A percentile compares a stretch with the other conserved stretches of the same genome.
phyloP scores from a whole-genome alignment of 2,113 vertebrate genomes.

The Dolichallabes microphthalmus region DNA sequence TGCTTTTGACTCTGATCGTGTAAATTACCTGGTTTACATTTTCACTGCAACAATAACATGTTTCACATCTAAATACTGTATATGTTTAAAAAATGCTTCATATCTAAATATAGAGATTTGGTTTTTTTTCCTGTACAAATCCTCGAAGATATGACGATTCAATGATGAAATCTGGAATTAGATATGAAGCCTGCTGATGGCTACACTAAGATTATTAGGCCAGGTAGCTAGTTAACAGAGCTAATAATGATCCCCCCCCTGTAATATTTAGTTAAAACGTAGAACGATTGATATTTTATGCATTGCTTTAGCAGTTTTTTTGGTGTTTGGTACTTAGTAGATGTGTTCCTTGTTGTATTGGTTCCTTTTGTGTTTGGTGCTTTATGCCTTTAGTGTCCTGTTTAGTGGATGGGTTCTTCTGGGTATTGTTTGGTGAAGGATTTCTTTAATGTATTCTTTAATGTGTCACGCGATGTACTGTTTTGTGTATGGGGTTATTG shows the following conservation, averaged over 20 bases:
- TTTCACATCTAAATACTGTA: too few species aligned
- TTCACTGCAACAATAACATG: not conserved
- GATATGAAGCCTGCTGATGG: not conserved
- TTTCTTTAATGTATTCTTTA: not conserved
- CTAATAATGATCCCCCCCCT: not conserved
- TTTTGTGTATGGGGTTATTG: not conserved
- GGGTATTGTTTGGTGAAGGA: not conserved
- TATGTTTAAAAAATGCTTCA: not conserved
- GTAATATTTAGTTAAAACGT: too few species aligned
- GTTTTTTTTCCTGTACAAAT: not conserved
- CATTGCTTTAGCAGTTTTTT: not conserved
- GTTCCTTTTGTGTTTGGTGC: not conserved
- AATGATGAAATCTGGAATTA: not conserved
- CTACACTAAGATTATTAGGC: not conserved
- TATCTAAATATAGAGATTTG: not conserved
- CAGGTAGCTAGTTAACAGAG: not conserved
- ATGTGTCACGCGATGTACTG: not conserved
- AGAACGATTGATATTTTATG: too few species aligned
- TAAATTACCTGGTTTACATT: not conserved
- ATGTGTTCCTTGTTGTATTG: not conserved
- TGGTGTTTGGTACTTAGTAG: too few species aligned
- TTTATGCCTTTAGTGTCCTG: not conserved
- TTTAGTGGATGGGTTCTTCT: not conserved
- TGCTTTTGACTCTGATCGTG: not conserved
- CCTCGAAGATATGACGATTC: not conserved